A percentile compares a stretch with the other conserved stretches of the same genome.
phyloP scores from a whole-genome alignment of 2,113 vertebrate species.

The Leucopsar rothschildi region DNA sequence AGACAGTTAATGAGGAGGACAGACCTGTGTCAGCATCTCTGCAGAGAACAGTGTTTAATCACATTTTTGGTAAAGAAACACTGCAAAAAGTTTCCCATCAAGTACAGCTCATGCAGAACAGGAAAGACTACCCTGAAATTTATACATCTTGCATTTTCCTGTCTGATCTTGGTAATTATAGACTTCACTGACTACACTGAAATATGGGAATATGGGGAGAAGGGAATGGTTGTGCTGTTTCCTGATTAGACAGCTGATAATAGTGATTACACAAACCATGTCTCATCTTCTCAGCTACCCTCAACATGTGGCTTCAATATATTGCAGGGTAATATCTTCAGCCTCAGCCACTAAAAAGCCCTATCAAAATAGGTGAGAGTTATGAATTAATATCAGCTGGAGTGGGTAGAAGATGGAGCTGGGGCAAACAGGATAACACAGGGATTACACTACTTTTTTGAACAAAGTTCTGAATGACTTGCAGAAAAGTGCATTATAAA shows the following conservation, averaged over 20 bases:
- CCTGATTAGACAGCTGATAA: neutral
- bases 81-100: neutral
- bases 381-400: neutral
- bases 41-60: neutral
- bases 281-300: neutral
- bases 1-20: neutral
- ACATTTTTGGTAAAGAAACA: neutral
- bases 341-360: neutral
- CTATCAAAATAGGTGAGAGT: neutral
- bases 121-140: neutral
- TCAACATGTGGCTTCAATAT: neutral
- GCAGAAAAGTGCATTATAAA: neutral
- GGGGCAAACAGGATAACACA: neutral
- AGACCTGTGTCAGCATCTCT: neutral
- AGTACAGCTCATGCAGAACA: neutral
- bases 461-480: conserved; percentile 24
- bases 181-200: neutral
- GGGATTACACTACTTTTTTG: neutral
- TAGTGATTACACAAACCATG: neutral
- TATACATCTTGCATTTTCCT: neutral
- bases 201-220: neutral
- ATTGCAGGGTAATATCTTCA: neutral
- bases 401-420: neutral
- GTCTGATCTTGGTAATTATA: neutral
- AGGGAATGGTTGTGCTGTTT: neutral